Conservation (phyloP, 2,888 invertebrate species). For the Amiota minor region DNA sequence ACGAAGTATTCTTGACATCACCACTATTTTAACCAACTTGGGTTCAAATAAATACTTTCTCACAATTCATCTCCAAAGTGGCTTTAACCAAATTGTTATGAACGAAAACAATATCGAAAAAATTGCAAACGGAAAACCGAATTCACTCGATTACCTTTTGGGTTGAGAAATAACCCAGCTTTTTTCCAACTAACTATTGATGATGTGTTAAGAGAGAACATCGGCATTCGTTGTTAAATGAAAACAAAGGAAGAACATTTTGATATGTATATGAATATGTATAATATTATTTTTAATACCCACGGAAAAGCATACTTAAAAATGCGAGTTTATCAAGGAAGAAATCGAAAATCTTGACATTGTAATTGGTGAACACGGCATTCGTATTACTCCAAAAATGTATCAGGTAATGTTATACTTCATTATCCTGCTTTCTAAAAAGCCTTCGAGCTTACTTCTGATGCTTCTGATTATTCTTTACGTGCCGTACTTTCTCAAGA, state of each 20-base stretch:
- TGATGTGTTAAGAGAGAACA: conserved; percentile 32
- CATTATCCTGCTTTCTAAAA: not conserved
- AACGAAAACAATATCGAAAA: conserved; percentile 30
- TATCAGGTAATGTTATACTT: conserved; percentile 9
- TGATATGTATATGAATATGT: not conserved
- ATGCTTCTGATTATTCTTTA: too few species aligned
- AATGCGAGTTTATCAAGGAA: conserved; percentile 34
- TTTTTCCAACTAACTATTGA: conserved; percentile 36
- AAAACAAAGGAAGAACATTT: conserved; percentile 26
- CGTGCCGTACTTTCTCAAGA: too few species aligned
- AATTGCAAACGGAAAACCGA: too few species aligned
- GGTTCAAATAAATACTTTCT: too few species aligned
- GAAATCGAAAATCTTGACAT: conserved; percentile 28
- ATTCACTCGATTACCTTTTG: conserved; percentile 35
- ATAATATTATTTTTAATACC: conserved; percentile 13
- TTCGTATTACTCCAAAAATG: conserved; percentile 6
- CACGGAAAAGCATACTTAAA: conserved; percentile 11
- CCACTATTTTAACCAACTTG: too few species aligned
- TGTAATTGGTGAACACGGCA: too few species aligned
- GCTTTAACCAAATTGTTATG: conserved; percentile 37
- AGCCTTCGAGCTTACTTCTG: not conserved
- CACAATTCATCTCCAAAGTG: too few species aligned
- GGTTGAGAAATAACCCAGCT: conserved; percentile 36
- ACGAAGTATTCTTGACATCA: too few species aligned
- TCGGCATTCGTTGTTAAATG: conserved; percentile 34